Evolutionary conservation across 2,888 invertebrate genomes (phyloP).

Genomic region (Callinectes sapidus): DNA sequence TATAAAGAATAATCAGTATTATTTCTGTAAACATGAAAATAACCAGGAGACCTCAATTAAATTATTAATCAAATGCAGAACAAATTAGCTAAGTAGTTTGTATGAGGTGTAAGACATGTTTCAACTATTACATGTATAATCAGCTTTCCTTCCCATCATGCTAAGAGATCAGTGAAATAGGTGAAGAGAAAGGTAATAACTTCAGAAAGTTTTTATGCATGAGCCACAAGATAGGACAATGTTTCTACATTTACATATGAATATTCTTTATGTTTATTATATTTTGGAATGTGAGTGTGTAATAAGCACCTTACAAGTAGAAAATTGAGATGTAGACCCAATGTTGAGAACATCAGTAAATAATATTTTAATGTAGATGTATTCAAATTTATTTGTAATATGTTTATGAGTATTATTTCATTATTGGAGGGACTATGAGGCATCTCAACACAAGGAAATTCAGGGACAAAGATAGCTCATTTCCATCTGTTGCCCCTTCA

Average conservation of each 20-base stretch:
- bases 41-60: not conserved
- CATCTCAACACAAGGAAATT: no score
- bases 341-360: no score
- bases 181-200: not conserved
- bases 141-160: slow-evolving; percentile 5
- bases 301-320: no score
- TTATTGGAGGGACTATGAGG: no score
- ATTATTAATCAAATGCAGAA: not conserved
- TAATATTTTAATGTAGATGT: no score
- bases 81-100: not conserved
- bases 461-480: no score
- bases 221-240: not conserved
- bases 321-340: no score
- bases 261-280: not conserved
- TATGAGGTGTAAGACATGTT: not conserved
- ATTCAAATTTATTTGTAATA: no score
- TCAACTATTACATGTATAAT: not conserved
- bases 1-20: not conserved
- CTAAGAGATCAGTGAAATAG: not conserved
- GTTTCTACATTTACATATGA: not conserved
- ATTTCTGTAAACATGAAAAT: not conserved
- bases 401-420: no score
- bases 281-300: not conserved
- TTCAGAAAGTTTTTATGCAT: not conserved
- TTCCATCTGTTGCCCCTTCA: no score